These are phyloP conservation scores for Hirundichthys speculiger DNA, from an alignment of 2,113 vertebrate species.

Conservation along the genomic window DNA sequence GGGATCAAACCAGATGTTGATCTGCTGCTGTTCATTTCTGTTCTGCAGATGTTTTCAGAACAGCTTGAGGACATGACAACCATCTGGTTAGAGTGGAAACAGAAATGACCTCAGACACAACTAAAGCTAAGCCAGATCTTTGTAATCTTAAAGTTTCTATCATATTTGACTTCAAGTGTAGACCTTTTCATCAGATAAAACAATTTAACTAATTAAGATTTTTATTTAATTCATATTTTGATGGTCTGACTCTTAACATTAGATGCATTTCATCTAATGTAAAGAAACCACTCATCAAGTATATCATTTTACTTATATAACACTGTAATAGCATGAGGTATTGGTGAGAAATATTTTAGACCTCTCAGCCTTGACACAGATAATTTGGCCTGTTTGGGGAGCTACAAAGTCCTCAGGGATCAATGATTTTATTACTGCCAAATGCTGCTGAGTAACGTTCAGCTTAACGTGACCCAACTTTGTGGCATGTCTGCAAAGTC, in stretches of 20 bases:
- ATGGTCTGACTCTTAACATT: not conserved
- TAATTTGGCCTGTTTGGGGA: not conserved
- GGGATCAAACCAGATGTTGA: slow-evolving; percentile 41
- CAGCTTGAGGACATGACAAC: slow-evolving; percentile 12
- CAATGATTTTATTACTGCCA: slow-evolving; percentile 15
- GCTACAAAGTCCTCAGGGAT: not conserved
- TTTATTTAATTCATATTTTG: not conserved
- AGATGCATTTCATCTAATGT: too few species aligned
- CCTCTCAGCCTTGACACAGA: slow-evolving; percentile 4
- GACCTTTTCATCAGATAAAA: too few species aligned
- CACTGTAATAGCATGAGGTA: not conserved
- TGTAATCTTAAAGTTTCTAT: slow-evolving; percentile 5
- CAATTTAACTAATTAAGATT: not conserved
- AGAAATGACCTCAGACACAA: slow-evolving; percentile 13
- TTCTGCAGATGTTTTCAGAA: slow-evolving; percentile 49
- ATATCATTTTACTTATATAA: not conserved
- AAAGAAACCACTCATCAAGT: too few species aligned
- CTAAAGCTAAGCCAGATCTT: not conserved
- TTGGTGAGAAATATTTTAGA: not conserved
- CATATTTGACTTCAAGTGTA: slow-evolving; percentile 1
- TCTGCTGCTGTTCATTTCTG: slow-evolving; percentile 24
- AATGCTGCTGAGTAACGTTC: slow-evolving; percentile 21
- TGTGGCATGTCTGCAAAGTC: slow-evolving; percentile 8
- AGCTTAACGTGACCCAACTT: slow-evolving; percentile 22
- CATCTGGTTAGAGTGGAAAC: slow-evolving; percentile 25